phyloP scores from a whole-genome alignment of 1,140 invertebrate species.

The Melitaea cinxia region DNA sequence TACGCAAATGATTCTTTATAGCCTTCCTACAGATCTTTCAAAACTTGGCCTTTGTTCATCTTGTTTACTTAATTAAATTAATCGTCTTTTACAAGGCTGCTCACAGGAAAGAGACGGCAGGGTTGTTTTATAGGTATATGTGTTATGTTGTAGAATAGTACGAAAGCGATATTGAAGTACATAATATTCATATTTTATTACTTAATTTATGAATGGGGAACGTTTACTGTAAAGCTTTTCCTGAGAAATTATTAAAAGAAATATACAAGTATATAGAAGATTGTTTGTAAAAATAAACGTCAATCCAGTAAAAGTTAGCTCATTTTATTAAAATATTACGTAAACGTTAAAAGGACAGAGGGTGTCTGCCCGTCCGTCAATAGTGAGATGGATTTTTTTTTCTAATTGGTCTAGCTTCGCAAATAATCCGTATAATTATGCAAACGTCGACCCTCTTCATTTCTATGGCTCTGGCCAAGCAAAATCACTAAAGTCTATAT shows the following conservation, averaged over 20 bases:
- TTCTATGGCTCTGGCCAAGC: conserved; percentile 33
- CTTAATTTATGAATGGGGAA: no score
- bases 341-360: not conserved
- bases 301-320: not conserved
- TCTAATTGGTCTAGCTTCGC: conserved; percentile 72
- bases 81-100: conserved; percentile 24
- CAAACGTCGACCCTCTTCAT: conserved; percentile 79
- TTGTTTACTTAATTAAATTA: conserved; percentile 48
- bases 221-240: no score
- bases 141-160: conserved; percentile 19
- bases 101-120: conserved; percentile 19
- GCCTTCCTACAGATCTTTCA: conserved; percentile 19
- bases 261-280: no score
- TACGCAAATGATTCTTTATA: conserved; percentile 7
- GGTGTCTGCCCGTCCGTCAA: not conserved
- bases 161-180: not conserved
- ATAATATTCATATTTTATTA: no score
- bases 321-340: not conserved
- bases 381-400: conserved; percentile 67
- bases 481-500: conserved; percentile 12
- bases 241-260: no score
- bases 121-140: conserved; percentile 21
- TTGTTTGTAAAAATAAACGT: no score
- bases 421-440: conserved; percentile 79
- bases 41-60: conserved; percentile 47